Conservation (phyloP, 2,888 invertebrate species). For the Acronicta psi region DNA sequence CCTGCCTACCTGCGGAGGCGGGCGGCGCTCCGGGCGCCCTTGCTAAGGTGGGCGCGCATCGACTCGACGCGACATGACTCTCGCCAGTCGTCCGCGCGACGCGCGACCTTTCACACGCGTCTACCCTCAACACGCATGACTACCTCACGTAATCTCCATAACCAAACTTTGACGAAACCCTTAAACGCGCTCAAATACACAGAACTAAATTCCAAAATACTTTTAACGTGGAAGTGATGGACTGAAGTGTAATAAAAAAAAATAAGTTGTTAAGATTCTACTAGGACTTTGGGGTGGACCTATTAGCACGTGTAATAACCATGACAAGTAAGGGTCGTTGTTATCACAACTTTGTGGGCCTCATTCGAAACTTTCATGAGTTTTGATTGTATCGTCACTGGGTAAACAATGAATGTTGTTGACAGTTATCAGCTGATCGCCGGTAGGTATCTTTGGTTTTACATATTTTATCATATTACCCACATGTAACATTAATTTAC, state of each 20-base stretch:
- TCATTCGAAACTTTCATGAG: constrained; percentile 53
- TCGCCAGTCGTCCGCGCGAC: constrained; percentile 75
- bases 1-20: constrained; percentile 73
- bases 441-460: constrained; percentile 52
- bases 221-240: constrained; percentile 49
- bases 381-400: constrained; percentile 52
- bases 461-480: too few species aligned
- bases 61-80: constrained; percentile 46
- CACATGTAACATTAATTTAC: too few species aligned
- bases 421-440: constrained; percentile 61
- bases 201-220: constrained; percentile 20
- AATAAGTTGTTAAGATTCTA: constrained; percentile 22
- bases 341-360: constrained; percentile 50
- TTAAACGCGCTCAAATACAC: constrained; percentile 34
- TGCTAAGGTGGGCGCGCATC: constrained; percentile 61
- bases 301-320: constrained; percentile 56
- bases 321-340: constrained; percentile 55
- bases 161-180: constrained; percentile 63
- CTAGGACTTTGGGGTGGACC: constrained; percentile 39
- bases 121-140: constrained; percentile 58
- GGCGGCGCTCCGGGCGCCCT: constrained; percentile 61
- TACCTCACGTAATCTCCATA: constrained; percentile 60
- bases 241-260: constrained; percentile 47
- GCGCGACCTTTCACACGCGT: constrained; percentile 63
- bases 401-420: constrained; percentile 53